Percentiles rank a stretch among this genome's conserved stretches.
Conservation (phyloP, 2,113 vertebrate species). For the Notiomystis cincta region DNA sequence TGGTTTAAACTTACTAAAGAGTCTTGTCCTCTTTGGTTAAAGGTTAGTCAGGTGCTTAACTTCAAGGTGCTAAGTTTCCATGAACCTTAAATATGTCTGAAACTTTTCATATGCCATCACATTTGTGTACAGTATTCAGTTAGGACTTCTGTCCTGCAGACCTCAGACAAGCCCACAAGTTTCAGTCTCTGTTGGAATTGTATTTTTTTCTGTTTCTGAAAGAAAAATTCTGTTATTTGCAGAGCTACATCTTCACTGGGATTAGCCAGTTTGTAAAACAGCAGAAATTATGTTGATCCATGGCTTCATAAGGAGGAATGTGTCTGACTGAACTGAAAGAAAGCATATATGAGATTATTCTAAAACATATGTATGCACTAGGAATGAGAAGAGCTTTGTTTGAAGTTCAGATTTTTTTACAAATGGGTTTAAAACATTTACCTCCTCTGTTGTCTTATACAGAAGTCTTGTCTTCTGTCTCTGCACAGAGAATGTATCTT, state of each 20-base stretch:
- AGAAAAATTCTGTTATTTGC: background rate
- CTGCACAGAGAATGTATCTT: background rate
- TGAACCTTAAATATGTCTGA: background rate
- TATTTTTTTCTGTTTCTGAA: background rate
- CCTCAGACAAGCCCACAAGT: background rate
- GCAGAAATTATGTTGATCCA: background rate
- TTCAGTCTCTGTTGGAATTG: background rate
- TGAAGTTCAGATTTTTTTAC: background rate
- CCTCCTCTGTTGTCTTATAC: background rate
- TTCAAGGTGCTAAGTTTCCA: background rate
- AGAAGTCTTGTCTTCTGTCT: background rate
- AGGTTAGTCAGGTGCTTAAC: background rate
- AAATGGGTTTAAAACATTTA: background rate
- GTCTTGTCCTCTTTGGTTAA: background rate
- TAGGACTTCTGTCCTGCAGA: background rate
- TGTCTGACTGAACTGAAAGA: background rate
- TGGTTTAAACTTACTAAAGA: background rate
- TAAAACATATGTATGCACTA: background rate
- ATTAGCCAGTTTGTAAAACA: background rate
- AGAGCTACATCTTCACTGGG: background rate
- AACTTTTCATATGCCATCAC: background rate
- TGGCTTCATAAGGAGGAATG: background rate
- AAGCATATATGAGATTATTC: background rate
- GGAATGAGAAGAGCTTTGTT: background rate
- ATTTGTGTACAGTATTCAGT: background rate